Evolutionary conservation across 2,888 invertebrate genomes (phyloP).

Genomic region (Andrena fulva): DNA sequence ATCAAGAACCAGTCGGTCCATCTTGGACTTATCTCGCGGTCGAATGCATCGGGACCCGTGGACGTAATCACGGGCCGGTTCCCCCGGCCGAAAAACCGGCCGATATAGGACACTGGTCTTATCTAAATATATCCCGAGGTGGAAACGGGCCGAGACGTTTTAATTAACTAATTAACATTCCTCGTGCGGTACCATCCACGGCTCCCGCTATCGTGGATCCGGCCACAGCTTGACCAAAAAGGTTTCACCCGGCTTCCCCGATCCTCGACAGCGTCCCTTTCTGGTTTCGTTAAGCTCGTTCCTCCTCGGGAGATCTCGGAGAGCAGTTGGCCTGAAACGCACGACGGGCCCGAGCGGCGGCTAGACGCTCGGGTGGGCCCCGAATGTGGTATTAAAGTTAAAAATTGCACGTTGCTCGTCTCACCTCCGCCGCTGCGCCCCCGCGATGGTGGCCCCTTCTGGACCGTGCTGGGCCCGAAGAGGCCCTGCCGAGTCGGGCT

Average conservation of each 20-base stretch:
- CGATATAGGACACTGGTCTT: constrained; percentile 58
- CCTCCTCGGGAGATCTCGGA: not conserved
- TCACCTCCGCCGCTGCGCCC: constrained; percentile 60
- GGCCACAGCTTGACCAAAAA: constrained; percentile 24
- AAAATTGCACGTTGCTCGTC: constrained; percentile 67
- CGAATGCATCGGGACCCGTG: constrained; percentile 24
- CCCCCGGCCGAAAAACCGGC: constrained; percentile 51
- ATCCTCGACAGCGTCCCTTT: not conserved
- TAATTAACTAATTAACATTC: constrained; percentile 74
- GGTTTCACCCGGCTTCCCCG: not conserved
- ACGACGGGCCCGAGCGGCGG: not conserved
- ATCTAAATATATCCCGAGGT: constrained; percentile 72
- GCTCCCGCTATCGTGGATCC: constrained; percentile 40
- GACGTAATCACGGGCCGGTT: constrained; percentile 54
- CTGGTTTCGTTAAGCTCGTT: not conserved
- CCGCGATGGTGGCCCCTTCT: constrained; percentile 43
- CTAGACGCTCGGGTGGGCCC: not conserved
- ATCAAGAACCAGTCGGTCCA: constrained; percentile 45
- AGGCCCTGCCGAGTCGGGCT: constrained; percentile 71
- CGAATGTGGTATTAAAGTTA: constrained; percentile 64
- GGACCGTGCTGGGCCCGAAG: constrained; percentile 29
- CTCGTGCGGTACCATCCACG: constrained; percentile 42
- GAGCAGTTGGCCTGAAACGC: constrained; percentile 7
- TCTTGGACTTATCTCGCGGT: constrained; percentile 62
- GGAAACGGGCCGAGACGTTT: constrained; percentile 68